These are phyloP conservation scores for Neodontobutis hainanensis DNA, from an alignment of 2,113 vertebrate genomes.

Conservation along the genomic window DNA sequence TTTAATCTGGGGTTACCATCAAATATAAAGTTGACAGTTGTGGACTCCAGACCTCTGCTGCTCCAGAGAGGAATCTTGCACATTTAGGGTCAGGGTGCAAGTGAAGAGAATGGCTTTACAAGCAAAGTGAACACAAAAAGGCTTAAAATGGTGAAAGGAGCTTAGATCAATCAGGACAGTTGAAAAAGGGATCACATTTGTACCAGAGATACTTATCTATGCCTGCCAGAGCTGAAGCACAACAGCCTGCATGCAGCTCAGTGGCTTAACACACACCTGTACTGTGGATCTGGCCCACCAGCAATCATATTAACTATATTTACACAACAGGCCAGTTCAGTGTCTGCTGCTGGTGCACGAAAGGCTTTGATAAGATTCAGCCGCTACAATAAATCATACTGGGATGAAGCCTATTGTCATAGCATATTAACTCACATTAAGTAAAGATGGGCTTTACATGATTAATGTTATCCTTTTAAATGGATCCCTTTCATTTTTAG, in stretches of 20 bases:
- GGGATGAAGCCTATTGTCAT: conserved; percentile 6
- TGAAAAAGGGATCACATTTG: conserved; percentile 76
- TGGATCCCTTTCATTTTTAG: not conserved
- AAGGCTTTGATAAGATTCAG: conserved; percentile 35
- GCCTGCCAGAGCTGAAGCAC: conserved; percentile 69
- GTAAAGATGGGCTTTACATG: conserved; percentile 10
- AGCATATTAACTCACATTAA: conserved; percentile 5
- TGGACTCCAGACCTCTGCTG: conserved; percentile 9
- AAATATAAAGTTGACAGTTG: conserved; percentile 24
- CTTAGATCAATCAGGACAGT: conserved; percentile 79
- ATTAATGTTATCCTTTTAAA: not conserved
- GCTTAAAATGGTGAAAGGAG: conserved; percentile 78
- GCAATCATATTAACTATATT: conserved; percentile 75
- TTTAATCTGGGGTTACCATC: conserved; percentile 41
- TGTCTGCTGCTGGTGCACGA: conserved; percentile 30
- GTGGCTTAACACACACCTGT: conserved; percentile 78
- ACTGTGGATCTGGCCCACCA: conserved; percentile 61
- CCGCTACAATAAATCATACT: conserved; percentile 18
- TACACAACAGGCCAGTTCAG: conserved; percentile 48
- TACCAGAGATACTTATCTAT: conserved; percentile 75
- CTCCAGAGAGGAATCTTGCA: conserved; percentile 40
- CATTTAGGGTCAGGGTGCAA: conserved; percentile 66
- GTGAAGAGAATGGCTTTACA: conserved; percentile 62
- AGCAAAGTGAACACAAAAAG: conserved; percentile 77
- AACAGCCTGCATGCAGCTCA: conserved; percentile 71